Percentiles rank a stretch among this genome's conserved stretches.
Conservation (phyloP, 2,113 vertebrate genomes). For the Cnemophilus loriae region DNA sequence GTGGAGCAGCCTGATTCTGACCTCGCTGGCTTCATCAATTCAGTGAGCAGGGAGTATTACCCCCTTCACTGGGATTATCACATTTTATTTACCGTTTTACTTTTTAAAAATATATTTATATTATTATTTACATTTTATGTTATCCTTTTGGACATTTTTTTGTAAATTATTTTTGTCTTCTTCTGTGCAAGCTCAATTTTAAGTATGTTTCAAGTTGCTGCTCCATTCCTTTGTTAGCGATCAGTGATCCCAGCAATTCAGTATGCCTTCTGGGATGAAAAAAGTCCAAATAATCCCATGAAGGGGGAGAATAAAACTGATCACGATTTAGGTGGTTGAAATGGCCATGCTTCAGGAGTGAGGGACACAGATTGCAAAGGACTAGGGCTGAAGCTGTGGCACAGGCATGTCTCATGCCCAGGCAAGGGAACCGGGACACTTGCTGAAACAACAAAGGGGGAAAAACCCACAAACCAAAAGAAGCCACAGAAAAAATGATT, state of each 20-base stretch:
- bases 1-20: background rate
- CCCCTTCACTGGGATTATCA: background rate
- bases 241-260: background rate
- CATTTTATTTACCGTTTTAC: background rate
- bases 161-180: background rate
- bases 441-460: background rate
- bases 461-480: background rate
- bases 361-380: background rate
- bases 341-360: fast-evolving
- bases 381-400: background rate
- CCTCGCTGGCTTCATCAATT: background rate
- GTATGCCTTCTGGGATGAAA: background rate
- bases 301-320: background rate
- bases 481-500: background rate
- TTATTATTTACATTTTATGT: background rate
- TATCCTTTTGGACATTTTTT: background rate
- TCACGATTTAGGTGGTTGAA: background rate
- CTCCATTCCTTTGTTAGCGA: background rate
- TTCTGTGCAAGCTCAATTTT: background rate
- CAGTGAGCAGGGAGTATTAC: background rate
- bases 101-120: background rate
- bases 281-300: background rate
- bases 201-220: background rate
- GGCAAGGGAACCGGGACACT: background rate
- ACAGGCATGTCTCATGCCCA: background rate